Evolutionary conservation across 2,797 vertebrate species (phyloP).

Genomic region (Babyrousa celebensis): DNA sequence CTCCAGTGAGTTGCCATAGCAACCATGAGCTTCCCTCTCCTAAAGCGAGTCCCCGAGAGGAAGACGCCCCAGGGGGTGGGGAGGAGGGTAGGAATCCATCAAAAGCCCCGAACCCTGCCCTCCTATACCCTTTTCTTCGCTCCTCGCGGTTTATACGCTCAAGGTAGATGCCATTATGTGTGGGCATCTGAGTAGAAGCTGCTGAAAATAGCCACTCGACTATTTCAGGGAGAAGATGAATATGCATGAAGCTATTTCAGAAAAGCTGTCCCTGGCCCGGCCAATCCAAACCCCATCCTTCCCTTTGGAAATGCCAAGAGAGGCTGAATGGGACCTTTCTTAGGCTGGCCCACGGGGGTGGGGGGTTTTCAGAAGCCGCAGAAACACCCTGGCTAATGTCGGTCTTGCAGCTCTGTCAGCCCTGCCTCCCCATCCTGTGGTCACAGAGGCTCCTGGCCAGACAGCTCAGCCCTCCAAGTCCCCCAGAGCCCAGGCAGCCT

Average conservation of each 20-base stretch:
- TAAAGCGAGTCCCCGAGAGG: constrained; percentile 71
- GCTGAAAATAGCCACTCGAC: constrained; percentile 86
- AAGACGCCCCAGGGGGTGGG: constrained; percentile 57
- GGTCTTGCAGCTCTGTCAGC: constrained; percentile 47
- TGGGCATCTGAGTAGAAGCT: constrained; percentile 84
- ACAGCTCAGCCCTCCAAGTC: neutral
- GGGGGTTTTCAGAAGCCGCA: constrained; percentile 69
- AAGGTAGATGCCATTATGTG: constrained; percentile 82
- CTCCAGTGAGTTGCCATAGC: constrained; percentile 79
- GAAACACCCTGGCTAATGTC: constrained; percentile 73
- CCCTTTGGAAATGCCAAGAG: constrained; percentile 68
- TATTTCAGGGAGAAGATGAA: constrained; percentile 90
- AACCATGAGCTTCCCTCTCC: constrained; percentile 79
- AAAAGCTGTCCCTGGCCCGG: constrained; percentile 83
- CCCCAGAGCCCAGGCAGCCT: neutral
- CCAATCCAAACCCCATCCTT: constrained; percentile 83
- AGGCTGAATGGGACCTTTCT: constrained; percentile 84
- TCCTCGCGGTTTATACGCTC: constrained; percentile 74
- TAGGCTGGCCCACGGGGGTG: constrained; percentile 69
- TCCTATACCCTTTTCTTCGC: constrained; percentile 61
- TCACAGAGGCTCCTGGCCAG: constrained; percentile 56
- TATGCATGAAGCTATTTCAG: constrained; percentile 86
- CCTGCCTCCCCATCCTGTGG: constrained; percentile 38
- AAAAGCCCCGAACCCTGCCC: constrained; percentile 52
- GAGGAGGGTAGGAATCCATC: constrained; percentile 16